A percentile compares a stretch with the other conserved stretches of the same genome.
phyloP scores from a whole-genome alignment of 2,888 invertebrate species.

The Aradus depressus region DNA sequence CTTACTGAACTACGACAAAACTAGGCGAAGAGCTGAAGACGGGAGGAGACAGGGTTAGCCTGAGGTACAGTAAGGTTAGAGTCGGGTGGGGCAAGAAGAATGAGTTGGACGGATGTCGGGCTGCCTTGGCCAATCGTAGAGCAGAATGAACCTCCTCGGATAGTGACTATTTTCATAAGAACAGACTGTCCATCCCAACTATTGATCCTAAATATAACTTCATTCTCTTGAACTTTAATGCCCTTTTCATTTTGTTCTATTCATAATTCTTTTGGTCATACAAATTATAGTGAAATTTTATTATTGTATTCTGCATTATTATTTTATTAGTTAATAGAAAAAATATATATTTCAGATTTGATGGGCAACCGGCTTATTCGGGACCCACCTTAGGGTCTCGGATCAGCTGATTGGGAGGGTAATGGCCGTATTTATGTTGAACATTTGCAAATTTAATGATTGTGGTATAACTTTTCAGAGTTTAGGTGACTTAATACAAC shows the following conservation, averaged over 20 bases:
- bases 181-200: conserved; percentile 12
- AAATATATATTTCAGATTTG: too few relatives aligned
- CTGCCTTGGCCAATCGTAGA: conserved; percentile 3
- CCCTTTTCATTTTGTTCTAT: background rate
- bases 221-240: conserved; percentile 1
- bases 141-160: background rate
- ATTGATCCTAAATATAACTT: conserved; percentile 18
- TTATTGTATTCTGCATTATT: too few relatives aligned
- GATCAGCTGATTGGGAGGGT: conserved; percentile 21
- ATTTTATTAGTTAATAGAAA: too few relatives aligned
- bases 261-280: background rate
- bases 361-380: too few relatives aligned
- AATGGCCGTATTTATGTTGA: conserved; percentile 84
- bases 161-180: background rate
- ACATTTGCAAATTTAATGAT: conserved; percentile 79
- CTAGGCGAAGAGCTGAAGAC: conserved; percentile 14
- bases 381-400: background rate
- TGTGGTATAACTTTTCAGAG: conserved; percentile 74
- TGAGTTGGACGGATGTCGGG: conserved; percentile 18
- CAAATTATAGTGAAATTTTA: too few relatives aligned
- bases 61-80: conserved; percentile 22
- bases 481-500: conserved; percentile 69
- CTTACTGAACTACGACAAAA: conserved; percentile 13
- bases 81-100: conserved; percentile 19
- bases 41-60: conserved; percentile 21